Evolutionary conservation across 1,140 invertebrate genomes (phyloP).

Genomic region (Anthonomus grandis): DNA sequence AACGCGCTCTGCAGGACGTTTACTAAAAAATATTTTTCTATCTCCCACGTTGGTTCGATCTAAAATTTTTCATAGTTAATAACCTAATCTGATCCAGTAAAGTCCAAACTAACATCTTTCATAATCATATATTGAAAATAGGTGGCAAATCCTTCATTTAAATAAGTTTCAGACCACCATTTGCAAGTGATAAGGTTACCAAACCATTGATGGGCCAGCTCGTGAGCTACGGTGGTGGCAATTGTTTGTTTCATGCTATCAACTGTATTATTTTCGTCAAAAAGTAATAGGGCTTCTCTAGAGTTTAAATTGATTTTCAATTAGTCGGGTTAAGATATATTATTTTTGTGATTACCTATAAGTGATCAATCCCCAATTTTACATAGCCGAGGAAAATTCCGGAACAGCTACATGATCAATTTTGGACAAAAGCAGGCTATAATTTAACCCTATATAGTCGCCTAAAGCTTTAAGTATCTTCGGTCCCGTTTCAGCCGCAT

Average conservation of each 20-base stretch:
- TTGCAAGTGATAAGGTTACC: slow-evolving; percentile 62
- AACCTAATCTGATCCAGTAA: neutral
- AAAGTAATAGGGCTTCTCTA: slow-evolving; percentile 60
- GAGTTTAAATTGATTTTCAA: too few species aligned
- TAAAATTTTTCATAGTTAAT: too few species aligned
- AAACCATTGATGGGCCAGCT: slow-evolving; percentile 66
- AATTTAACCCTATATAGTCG: too few species aligned
- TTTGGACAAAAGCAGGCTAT: too few species aligned
- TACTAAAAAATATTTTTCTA: slow-evolving; percentile 47
- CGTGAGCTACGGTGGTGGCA: slow-evolving; percentile 55
- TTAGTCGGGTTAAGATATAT: too few species aligned
- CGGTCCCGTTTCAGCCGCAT: too few species aligned
- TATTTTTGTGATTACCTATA: too few species aligned
- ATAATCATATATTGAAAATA: slow-evolving; percentile 43
- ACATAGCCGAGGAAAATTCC: too few species aligned
- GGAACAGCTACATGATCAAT: too few species aligned
- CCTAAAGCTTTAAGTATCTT: too few species aligned
- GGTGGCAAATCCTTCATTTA: slow-evolving; percentile 52
- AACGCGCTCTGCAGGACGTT: slow-evolving; percentile 48
- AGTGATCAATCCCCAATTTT: too few species aligned
- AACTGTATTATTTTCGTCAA: slow-evolving; percentile 50
- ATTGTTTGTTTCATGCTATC: slow-evolving; percentile 50
- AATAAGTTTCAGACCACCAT: slow-evolving; percentile 51
- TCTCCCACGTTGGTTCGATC: slow-evolving; percentile 27
- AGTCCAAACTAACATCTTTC: slow-evolving; percentile 6